Evolutionary conservation across 2,888 invertebrate genomes (phyloP).

Genomic region (Brenthis hecate): DNA sequence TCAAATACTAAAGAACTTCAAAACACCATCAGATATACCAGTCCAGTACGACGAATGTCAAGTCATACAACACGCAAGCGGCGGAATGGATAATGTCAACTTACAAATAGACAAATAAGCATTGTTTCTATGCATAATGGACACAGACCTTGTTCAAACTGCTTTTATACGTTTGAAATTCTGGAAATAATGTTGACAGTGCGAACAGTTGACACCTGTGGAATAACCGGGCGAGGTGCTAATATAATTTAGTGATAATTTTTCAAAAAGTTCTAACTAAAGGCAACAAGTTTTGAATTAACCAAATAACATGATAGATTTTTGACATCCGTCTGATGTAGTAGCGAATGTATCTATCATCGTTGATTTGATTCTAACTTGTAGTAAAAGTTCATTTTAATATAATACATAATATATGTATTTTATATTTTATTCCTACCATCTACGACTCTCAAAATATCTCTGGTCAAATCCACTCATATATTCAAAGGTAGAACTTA

Average conservation of each 20-base stretch:
- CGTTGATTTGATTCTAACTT: too few species aligned
- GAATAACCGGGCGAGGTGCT: conserved; percentile 38
- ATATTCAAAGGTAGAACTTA: too few species aligned
- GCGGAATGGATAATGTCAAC: conserved; percentile 34
- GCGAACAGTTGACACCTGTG: conserved; percentile 61
- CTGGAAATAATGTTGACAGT: conserved; percentile 64
- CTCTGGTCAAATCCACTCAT: too few species aligned
- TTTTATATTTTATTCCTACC: too few species aligned
- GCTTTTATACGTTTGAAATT: conserved; percentile 51
- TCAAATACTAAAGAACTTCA: not conserved
- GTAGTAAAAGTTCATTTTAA: too few species aligned
- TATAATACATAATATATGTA: too few species aligned
- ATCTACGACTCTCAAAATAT: too few species aligned
- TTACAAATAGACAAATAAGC: conserved; percentile 37
- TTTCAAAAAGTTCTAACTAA: conserved; percentile 17
- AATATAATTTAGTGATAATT: conserved; percentile 31
- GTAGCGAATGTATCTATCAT: too few species aligned
- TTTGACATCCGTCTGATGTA: not conserved
- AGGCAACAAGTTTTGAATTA: not conserved
- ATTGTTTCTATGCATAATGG: conserved; percentile 36
- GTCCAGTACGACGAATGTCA: conserved; percentile 4
- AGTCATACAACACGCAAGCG: conserved; percentile 24
- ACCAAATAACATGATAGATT: not conserved
- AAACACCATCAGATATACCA: conserved; percentile 2
- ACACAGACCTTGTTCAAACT: conserved; percentile 19